Evolutionary conservation across 1,140 invertebrate species (phyloP).

Genomic region (Marisa cornuarietis): DNA sequence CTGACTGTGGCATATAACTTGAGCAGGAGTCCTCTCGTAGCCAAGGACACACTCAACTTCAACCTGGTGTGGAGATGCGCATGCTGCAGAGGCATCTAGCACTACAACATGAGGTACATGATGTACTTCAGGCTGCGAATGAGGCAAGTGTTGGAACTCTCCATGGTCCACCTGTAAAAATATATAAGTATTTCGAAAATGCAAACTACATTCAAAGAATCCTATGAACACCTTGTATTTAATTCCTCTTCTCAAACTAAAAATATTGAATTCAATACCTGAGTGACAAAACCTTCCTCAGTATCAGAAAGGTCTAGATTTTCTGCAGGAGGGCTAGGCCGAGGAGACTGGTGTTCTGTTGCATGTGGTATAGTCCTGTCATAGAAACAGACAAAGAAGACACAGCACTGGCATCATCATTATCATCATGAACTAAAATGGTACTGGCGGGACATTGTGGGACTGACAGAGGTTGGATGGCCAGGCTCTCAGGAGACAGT

Average conservation of each 20-base stretch:
- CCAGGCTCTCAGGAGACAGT: too few species aligned
- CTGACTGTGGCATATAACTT: conserved; percentile 37
- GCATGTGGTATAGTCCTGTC: conserved; percentile 24
- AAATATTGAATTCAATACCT: not conserved
- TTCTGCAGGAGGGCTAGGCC: conserved; percentile 9
- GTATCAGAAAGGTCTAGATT: conserved; percentile 39
- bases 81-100: conserved; percentile 38
- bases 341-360: conserved; percentile 33
- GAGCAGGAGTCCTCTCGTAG: conserved; percentile 37
- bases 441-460: too few species aligned
- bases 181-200: not conserved
- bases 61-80: conserved; percentile 24
- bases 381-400: not conserved
- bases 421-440: too few species aligned
- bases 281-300: conserved; percentile 26
- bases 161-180: not conserved
- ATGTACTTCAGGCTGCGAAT: not conserved
- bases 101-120: conserved; percentile 28
- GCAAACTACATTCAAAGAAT: not conserved
- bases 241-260: too few species aligned
- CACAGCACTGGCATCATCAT: too few species aligned
- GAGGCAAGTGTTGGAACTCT: not conserved
- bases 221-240: not conserved
- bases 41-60: conserved; percentile 37
- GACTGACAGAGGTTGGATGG: too few species aligned